Conservation (phyloP, 2,888 invertebrate genomes). For the Keiferia lycopersicella region DNA sequence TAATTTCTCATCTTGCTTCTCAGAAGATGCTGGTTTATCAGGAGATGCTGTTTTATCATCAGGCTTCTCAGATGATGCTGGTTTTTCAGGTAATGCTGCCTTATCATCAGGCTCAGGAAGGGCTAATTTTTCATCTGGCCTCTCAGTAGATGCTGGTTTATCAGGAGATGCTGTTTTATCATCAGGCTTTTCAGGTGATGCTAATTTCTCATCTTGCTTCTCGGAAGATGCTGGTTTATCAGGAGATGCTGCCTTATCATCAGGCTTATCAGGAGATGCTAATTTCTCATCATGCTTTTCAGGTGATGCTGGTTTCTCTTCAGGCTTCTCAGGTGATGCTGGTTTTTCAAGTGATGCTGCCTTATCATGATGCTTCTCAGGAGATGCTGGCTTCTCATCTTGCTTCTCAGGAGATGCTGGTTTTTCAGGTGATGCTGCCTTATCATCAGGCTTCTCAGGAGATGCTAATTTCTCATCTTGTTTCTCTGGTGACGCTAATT, state of each 20-base stretch:
- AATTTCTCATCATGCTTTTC: neutral
- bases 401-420: neutral
- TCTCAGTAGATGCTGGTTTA: neutral
- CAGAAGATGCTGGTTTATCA: neutral
- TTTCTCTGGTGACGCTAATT: no score
- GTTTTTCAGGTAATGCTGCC: conserved; percentile 25
- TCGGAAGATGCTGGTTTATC: neutral
- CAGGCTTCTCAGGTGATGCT: conserved; percentile 22
- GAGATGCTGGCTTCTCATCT: conserved; percentile 20
- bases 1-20: conserved; percentile 22
- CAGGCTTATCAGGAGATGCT: conserved; percentile 6
- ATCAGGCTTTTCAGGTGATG: conserved; percentile 19
- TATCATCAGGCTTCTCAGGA: neutral
- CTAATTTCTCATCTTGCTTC: conserved; percentile 22
- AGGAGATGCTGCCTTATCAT: conserved; percentile 19
- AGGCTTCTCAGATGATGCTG: conserved; percentile 11
- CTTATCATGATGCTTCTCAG: conserved; percentile 25
- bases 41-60: neutral
- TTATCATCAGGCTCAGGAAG: conserved; percentile 20
- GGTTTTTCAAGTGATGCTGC: conserved; percentile 18
- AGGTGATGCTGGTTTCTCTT: conserved; percentile 30
- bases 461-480: no score
- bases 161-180: conserved; percentile 15
- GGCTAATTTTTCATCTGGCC: conserved; percentile 15
- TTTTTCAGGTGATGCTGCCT: conserved; percentile 24